phyloP scores from a whole-genome alignment of 2,113 vertebrate species.

The Eulemur rufifrons region DNA sequence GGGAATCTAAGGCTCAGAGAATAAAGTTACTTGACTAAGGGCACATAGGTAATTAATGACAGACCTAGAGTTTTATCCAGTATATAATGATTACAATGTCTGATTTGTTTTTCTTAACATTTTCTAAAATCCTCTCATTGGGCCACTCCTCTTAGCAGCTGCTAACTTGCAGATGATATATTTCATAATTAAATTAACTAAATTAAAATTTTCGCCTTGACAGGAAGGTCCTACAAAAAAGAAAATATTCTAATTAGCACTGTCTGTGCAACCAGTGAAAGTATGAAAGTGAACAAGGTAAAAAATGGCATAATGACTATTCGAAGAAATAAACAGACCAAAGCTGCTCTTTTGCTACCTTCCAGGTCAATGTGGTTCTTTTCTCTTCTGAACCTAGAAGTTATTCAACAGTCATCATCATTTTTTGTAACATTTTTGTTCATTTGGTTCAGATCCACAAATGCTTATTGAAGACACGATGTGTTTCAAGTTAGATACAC shows the following conservation, averaged over 20 bases:
- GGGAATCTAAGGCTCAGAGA: not conserved
- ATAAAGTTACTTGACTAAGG: not conserved
- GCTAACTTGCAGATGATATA: not conserved
- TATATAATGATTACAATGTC: not conserved
- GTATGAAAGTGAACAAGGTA: not conserved
- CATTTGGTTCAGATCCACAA: not conserved
- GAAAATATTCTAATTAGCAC: not conserved
- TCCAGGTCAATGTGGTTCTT: not conserved
- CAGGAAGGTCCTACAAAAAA: not conserved
- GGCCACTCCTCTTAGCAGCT: not conserved
- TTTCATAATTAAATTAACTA: slow-evolving; percentile 19
- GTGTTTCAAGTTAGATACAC: not conserved
- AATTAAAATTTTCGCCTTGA: not conserved
- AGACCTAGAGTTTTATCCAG: not conserved
- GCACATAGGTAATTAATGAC: not conserved
- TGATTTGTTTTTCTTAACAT: not conserved
- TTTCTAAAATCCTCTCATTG: not conserved
- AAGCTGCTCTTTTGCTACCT: not conserved
- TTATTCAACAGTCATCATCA: not conserved
- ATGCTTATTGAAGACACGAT: not conserved
- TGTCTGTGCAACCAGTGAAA: not conserved
- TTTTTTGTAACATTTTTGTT: not conserved
- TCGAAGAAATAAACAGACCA: not conserved
- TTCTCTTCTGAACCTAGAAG: not conserved
- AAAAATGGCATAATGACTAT: not conserved